These are phyloP conservation scores for Mus musculus DNA, from an alignment of 2,113 vertebrate genomes.

Conservation along the genomic window GRCm39 chr5:62273501-62274000, in stretches of 20 bases:
- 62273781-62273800: constrained; percentile 81
- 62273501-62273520: background rate
- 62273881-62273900: background rate
- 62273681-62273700: constrained; percentile 66
- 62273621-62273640: constrained; percentile 58
- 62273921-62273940: background rate
- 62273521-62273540: constrained; percentile 17
- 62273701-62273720: constrained; percentile 71
- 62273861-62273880: background rate
- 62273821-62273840: constrained; percentile 73
- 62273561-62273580: background rate
- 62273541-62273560: constrained; percentile 20
- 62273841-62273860: constrained; percentile 64
- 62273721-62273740: constrained; percentile 75
- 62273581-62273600: constrained; percentile 63
- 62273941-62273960: background rate
- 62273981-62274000: background rate
- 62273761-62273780: constrained; percentile 78
- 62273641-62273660: constrained; percentile 52
- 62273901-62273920: background rate
- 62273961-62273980: too few relatives aligned
- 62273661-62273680: background rate
- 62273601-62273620: constrained; percentile 26
- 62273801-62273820: constrained; percentile 77
- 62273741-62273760: constrained; percentile 80